These are phyloP conservation scores for Erebia aethiops DNA, from an alignment of 2,888 invertebrate genomes.

Conservation along the genomic window DNA sequence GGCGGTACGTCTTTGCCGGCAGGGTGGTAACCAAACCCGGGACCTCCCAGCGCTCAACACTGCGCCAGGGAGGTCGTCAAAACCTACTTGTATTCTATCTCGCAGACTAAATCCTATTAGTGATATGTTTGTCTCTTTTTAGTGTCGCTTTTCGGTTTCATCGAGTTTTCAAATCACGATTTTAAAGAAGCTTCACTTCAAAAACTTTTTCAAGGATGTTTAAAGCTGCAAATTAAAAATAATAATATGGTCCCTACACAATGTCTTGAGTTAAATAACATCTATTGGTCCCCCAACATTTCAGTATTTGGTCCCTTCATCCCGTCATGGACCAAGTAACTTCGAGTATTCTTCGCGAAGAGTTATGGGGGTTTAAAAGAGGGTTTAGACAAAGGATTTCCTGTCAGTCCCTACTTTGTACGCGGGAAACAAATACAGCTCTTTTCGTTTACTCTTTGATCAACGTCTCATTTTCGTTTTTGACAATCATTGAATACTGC, in stretches of 20 bases:
- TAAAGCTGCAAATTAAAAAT: no score
- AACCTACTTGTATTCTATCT: no score
- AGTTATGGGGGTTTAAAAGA: slow-evolving; percentile 22
- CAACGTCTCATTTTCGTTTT: neutral
- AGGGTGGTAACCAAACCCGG: no score
- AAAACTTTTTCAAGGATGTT: no score
- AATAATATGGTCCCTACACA: neutral
- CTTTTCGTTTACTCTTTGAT: slow-evolving; percentile 10
- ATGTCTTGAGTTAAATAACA: neutral
- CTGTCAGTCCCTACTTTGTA: neutral
- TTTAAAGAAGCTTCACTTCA: no score
- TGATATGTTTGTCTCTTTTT: no score
- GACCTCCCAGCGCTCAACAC: no score
- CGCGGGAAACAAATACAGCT: slow-evolving; percentile 16
- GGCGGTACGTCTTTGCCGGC: no score
- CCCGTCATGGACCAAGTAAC: slow-evolving; percentile 18
- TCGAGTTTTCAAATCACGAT: no score
- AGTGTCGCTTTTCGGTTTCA: no score
- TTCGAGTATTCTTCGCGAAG: slow-evolving; percentile 25
- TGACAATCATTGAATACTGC: neutral
- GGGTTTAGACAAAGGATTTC: slow-evolving; percentile 20
- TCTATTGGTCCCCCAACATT: neutral
- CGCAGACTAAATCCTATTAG: no score
- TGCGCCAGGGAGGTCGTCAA: no score
- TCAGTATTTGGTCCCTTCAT: slow-evolving; percentile 16